Conservation (phyloP, 2,888 invertebrate species). For the Gymnosoma rotundatum region DNA sequence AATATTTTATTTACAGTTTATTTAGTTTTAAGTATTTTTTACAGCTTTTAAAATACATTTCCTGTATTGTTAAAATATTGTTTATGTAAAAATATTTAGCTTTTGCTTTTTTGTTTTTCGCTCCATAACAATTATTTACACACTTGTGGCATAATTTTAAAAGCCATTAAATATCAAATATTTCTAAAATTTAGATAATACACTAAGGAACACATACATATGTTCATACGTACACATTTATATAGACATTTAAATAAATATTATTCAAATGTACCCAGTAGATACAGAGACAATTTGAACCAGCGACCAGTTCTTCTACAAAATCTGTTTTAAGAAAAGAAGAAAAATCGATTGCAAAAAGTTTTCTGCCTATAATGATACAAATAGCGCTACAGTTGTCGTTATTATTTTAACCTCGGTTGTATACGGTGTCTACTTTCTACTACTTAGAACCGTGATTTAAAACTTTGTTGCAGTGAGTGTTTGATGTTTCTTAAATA, state of each 20-base stretch:
- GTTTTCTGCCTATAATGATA: too few relatives aligned
- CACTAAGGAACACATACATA: background rate
- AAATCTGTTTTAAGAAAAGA: too few relatives aligned
- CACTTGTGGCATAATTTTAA: conserved; percentile 43
- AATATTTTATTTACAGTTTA: conserved; percentile 11
- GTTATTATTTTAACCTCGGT: too few relatives aligned
- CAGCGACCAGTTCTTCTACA: too few relatives aligned
- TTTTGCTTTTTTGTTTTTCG: background rate
- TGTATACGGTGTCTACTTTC: too few relatives aligned
- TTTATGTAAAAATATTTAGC: conserved; percentile 5
- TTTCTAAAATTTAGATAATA: conserved; percentile 2
- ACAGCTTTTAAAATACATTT: background rate
- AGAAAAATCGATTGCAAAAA: too few relatives aligned
- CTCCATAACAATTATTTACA: conserved; percentile 13
- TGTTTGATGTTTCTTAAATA: too few relatives aligned
- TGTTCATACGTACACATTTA: background rate
- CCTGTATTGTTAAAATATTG: conserved; percentile 21
- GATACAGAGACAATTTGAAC: background rate
- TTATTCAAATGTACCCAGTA: background rate
- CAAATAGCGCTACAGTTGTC: too few relatives aligned
- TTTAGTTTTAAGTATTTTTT: background rate
- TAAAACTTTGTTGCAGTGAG: too few relatives aligned
- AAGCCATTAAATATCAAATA: conserved; percentile 61
- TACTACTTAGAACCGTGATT: too few relatives aligned
- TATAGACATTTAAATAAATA: background rate